These are phyloP conservation scores for Scomber japonicus DNA, from an alignment of 2,113 vertebrate species.

Conservation along the genomic window DNA sequence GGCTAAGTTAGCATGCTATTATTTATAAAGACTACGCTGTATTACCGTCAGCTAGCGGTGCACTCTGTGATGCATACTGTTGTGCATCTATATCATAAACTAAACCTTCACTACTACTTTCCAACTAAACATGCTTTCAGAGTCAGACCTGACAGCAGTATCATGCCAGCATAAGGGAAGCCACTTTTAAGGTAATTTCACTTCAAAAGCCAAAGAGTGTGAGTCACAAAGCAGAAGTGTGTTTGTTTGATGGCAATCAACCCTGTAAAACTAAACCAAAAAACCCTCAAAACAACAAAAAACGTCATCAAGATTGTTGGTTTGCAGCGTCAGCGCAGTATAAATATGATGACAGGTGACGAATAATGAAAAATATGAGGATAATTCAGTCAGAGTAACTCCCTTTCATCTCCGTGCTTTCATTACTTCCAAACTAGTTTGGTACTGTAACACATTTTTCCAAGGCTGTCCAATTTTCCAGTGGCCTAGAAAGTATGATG, in stretches of 20 bases:
- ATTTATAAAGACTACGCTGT: too few species aligned
- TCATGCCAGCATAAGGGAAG: not conserved
- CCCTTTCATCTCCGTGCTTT: slow-evolving; percentile 1
- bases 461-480: slow-evolving; percentile 59
- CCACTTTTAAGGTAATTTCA: not conserved
- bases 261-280: not conserved
- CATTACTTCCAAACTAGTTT: not conserved
- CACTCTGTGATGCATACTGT: not conserved
- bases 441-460: slow-evolving; percentile 26
- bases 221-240: slow-evolving; percentile 11
- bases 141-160: not conserved
- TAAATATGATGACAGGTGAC: not conserved
- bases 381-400: not conserved
- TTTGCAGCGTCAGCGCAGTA: not conserved
- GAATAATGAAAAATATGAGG: not conserved
- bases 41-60: not conserved
- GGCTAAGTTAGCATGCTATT: not conserved
- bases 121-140: not conserved
- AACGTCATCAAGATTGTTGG: not conserved
- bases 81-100: not conserved
- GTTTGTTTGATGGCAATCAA: not conserved
- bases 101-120: not conserved
- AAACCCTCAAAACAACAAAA: not conserved
- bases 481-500: slow-evolving; percentile 59
- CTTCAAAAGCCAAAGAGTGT: not conserved